phyloP scores from a whole-genome alignment of 2,888 invertebrate species.

The Melolontha melolontha region DNA sequence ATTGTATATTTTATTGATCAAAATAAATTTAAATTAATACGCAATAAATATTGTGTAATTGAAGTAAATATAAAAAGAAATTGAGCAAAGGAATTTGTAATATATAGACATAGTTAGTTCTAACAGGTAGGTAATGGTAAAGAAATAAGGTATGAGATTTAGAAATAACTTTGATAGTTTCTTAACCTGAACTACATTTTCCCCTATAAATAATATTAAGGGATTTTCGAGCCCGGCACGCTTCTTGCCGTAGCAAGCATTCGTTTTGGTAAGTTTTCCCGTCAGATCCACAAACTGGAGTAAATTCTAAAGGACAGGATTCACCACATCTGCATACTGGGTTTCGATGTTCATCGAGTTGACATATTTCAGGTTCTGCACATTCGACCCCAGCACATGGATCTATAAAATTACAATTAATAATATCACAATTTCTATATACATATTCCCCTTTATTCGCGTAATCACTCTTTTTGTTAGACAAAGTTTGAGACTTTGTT shows the following conservation, averaged over 20 bases:
- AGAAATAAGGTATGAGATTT: too few relatives aligned
- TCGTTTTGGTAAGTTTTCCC: slow-evolving; percentile 87
- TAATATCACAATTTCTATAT: slow-evolving; percentile 29
- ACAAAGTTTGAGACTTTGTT: slow-evolving; percentile 7
- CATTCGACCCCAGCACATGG: slow-evolving; percentile 86
- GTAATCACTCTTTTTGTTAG: slow-evolving; percentile 13
- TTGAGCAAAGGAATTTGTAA: too few relatives aligned
- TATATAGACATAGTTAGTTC: too few relatives aligned
- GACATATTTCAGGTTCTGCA: slow-evolving; percentile 84
- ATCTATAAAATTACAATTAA: slow-evolving; percentile 71
- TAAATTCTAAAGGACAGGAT: slow-evolving; percentile 79
- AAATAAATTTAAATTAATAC: too few relatives aligned
- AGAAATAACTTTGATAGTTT: too few relatives aligned
- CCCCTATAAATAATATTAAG: slow-evolving; percentile 85
- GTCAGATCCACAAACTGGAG: slow-evolving; percentile 82
- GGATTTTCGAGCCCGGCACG: slow-evolving; percentile 80
- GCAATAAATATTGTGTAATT: too few relatives aligned
- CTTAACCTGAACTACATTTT: slow-evolving; percentile 82
- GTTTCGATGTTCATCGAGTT: slow-evolving; percentile 81
- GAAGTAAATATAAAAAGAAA: too few relatives aligned
- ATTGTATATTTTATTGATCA: background rate
- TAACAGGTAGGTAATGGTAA: too few relatives aligned
- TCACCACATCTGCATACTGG: slow-evolving; percentile 86
- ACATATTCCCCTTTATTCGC: background rate
- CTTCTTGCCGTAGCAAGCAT: slow-evolving; percentile 83